Evolutionary conservation across 2,113 vertebrate species (phyloP), one percentile per base, ranked within the genome.

Genomic region (Mormoops blainvillei): DNA sequence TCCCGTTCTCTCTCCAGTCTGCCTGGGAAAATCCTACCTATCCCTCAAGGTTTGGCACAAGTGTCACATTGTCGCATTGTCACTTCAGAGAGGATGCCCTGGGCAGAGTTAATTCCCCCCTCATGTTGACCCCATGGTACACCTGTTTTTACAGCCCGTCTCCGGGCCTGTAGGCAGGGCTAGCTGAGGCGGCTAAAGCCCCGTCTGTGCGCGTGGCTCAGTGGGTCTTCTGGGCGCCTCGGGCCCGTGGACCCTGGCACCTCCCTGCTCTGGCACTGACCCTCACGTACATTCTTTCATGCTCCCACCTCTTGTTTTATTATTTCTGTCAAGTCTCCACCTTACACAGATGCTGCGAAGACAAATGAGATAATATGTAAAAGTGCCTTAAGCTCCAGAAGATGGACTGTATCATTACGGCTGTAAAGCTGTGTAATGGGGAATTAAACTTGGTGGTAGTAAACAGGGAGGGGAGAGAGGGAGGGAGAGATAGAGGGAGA

Each of bases 331-430:
- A 86, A 48, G n/a, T 28, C 52, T 71, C 68, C 48, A n/a, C 86
- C 81, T 77, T 36, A 13, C 18, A 24, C 58, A 81, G 38, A 36
- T 7, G 41, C 65, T 82, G 28, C 11, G 20, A 67, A 58, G 95
- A 96, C 76, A 78, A 67, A 87, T 71, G 61, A 83, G 68, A 63
- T 83, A 77, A 93, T 87, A 88, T 52, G 38, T 65, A 36, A 43
- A 22, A 76, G 61, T 24, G 48, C 87, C 61, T 73, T 48, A 24
- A 83, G 91, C 68, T 26, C 77, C 70, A 36, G 70, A 80, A 84
- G 87, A 91, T 12, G n/a, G 28, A 58, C 94, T 87, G 3, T 68
- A 19, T 88, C 83, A 48, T 73, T 80, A 36, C 0, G 24, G 48
- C 85, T 38, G 36, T 67, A 78, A 90, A 92, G 36, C 45, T 84